These are phyloP conservation scores for Tetramorium alpestre DNA, from an alignment of 1,140 invertebrate species.

Conservation along the genomic window DNA sequence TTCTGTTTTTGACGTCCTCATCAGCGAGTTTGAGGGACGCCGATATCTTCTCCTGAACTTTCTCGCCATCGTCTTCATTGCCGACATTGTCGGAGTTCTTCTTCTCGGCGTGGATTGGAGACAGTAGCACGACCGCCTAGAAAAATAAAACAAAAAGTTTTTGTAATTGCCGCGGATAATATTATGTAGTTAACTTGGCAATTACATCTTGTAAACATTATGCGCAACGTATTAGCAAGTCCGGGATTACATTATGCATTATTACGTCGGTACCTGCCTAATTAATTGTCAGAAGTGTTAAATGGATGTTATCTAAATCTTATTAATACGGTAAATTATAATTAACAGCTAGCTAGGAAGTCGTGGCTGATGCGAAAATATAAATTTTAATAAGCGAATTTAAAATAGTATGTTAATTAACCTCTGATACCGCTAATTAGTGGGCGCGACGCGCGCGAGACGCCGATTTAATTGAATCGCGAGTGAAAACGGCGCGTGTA, in stretches of 20 bases:
- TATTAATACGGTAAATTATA: constrained; percentile 29
- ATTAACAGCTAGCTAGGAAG: constrained; percentile 16
- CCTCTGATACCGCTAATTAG: constrained; percentile 19
- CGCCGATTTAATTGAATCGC: constrained; percentile 21
- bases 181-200: not conserved
- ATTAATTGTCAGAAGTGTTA: constrained; percentile 12
- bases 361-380: not conserved
- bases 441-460: not conserved
- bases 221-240: not conserved
- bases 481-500: constrained; percentile 39
- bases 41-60: constrained; percentile 81
- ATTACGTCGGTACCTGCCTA: not conserved
- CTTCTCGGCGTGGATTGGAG: constrained; percentile 66
- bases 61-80: constrained; percentile 70
- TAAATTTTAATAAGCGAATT: constrained; percentile 31
- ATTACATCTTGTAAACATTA: not conserved
- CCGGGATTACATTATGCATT: not conserved
- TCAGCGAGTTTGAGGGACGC: constrained; percentile 80
- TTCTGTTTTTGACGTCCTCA: constrained; percentile 82
- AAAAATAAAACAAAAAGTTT: constrained; percentile 53
- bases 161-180: not conserved
- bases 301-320: constrained; percentile 20
- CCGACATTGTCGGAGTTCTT: constrained; percentile 67
- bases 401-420: constrained; percentile 29
- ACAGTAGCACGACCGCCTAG: constrained; percentile 67